These are phyloP conservation scores for Drosophila grimshawi DNA, from an alignment of 1,140 invertebrate species.

Conservation along the genomic window DNA sequence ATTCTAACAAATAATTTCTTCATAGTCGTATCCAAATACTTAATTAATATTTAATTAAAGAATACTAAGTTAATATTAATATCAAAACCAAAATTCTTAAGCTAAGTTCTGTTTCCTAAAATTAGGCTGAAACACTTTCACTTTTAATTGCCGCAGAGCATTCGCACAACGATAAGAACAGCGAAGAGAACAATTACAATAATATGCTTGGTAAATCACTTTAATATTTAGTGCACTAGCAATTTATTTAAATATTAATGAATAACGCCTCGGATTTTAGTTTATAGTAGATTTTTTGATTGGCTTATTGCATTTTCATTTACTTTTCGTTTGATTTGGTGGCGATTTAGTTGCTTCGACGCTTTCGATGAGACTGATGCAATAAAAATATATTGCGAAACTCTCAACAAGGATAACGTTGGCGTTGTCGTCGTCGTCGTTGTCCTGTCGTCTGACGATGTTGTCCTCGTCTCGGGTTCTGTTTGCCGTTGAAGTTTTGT, in stretches of 20 bases:
- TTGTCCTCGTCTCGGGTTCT: conserved; percentile 52
- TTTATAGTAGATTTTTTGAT: conserved; percentile 2
- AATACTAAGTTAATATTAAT: neutral
- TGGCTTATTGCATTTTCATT: conserved; percentile 35
- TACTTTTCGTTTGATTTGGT: conserved; percentile 34
- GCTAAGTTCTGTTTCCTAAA: neutral
- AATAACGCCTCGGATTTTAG: neutral
- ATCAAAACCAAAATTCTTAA: neutral
- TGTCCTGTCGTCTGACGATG: conserved; percentile 45
- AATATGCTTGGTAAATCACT: neutral
- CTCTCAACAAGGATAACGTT: conserved; percentile 81
- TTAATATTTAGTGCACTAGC: conserved; percentile 4
- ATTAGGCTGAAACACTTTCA: conserved; percentile 3
- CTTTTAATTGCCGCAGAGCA: conserved; percentile 22
- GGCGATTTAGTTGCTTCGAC: conserved; percentile 71
- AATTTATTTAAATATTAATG: neutral
- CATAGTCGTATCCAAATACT: no score
- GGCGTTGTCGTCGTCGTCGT: conserved; percentile 45
- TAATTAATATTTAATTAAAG: neutral
- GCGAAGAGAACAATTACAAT: neutral
- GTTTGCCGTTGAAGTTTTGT: conserved; percentile 62
- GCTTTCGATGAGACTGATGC: conserved; percentile 77
- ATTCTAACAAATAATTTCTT: neutral
- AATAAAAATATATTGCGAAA: conserved; percentile 82
- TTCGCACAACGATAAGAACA: conserved; percentile 1